Base-by-base conservation (phyloP, 2,888 invertebrate genomes). In the Rhingia rostrata region DNA sequence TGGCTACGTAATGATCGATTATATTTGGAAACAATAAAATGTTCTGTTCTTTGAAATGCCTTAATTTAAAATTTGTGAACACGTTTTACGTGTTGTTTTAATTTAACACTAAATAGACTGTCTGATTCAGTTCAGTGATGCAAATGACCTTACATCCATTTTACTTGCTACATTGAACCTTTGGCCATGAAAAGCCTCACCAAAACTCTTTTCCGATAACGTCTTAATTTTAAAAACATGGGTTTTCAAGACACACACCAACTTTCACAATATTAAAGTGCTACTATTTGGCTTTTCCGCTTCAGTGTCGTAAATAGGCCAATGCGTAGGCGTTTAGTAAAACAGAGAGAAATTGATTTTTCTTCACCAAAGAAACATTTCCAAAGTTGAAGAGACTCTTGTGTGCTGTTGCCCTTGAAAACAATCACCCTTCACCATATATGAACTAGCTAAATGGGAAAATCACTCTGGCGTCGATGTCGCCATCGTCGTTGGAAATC, bases 381-480 rank as follows among this genome's bases (percentile, higher is more conserved):
- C 14, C 37, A 69, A 30, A 30, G 58, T 47, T 47, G 39, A 12
- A 39, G 3, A 45, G 32, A 56, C 14, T 33, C 43, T 4, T 10
- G 7, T 33, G n/a, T 2, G 22, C 22, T 22, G 1, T 6, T 35
- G 41, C 41, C 63, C 54, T 73, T 64, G 63, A 56, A 56, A 47
- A 33, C 12, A 74, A 74, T 67, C 49, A 58, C 10, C 51, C 58
- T 60, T 45, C 14, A 43, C 32, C 45, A 60, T 67, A 60, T 41
- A 60, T 60, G 66, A 51, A 53, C 53, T 66, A 39, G 30, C 49
- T 66, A 41, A 33, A 47, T 47, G 10, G 14, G 32, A 66, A 64
- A 74, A 58, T 74, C 43, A 64, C 39, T 45, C 54, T n/a, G 14
- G 35, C 47, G 7, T 47, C 32, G 30, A 10, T 10, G 30, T 6